Conservation (phyloP, 2,888 invertebrate species). For the Mesorhabditis spiculigera region DNA sequence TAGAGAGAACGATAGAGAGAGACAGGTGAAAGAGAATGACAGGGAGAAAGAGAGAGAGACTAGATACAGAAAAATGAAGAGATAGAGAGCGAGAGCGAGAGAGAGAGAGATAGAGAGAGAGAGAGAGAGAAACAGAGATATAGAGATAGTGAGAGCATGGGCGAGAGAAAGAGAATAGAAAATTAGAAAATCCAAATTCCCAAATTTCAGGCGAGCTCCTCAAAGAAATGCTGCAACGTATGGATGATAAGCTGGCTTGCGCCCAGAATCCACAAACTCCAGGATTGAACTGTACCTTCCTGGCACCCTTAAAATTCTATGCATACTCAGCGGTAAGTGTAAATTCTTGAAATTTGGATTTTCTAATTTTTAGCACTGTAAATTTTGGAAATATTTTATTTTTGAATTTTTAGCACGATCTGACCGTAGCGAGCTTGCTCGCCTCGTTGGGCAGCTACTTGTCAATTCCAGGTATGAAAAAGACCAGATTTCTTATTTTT, state of each 20-base stretch:
- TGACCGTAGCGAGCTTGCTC: neutral
- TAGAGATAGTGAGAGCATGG: too few species aligned
- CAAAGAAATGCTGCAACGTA: neutral
- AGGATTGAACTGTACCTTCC: neutral
- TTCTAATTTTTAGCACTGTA: neutral
- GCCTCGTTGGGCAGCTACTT: slow-evolving; percentile 1
- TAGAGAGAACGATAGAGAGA: too few species aligned
- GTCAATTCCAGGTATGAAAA: neutral
- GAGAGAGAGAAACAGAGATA: too few species aligned
- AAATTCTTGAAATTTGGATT: neutral
- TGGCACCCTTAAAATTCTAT: neutral
- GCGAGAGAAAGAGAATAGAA: too few species aligned
- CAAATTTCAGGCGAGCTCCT: neutral
- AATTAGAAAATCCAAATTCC: too few species aligned
- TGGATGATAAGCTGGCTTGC: neutral
- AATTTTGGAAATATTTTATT: neutral
- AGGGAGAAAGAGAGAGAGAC: too few species aligned
- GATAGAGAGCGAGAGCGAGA: too few species aligned
- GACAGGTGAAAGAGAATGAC: too few species aligned
- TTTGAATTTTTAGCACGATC: neutral
- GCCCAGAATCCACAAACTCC: neutral
- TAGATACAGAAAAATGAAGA: too few species aligned
- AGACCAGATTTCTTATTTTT: too few species aligned
- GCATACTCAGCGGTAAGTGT: slow-evolving; percentile 5
- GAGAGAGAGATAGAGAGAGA: too few species aligned